Conservation (phyloP, 2,888 invertebrate genomes). For the Ichneumoninae sp. region DNA sequence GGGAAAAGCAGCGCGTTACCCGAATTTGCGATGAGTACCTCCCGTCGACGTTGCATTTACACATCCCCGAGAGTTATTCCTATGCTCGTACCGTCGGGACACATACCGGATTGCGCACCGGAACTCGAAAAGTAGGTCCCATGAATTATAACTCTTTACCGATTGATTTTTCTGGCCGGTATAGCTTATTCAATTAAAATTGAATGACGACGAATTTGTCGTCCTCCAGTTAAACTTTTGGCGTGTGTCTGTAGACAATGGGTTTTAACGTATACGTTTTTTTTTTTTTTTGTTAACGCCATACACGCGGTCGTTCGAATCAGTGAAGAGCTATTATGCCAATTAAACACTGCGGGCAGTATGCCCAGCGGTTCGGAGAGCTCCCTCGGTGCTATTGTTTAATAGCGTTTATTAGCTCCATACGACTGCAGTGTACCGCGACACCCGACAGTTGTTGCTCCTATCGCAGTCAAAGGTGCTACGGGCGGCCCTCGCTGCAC, state of each 20-base stretch:
- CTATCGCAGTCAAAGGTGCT: constrained; percentile 63
- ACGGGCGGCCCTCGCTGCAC: constrained; percentile 16
- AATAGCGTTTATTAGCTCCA: constrained; percentile 61
- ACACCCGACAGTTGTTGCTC: constrained; percentile 59
- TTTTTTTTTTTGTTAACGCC: constrained; percentile 2
- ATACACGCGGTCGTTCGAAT: constrained; percentile 23
- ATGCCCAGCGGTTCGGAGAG: constrained; percentile 17
- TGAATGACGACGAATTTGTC: background rate
- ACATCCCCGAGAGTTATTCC: constrained; percentile 13
- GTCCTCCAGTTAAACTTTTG: background rate
- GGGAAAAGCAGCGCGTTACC: constrained; percentile 54
- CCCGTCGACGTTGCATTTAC: constrained; percentile 38
- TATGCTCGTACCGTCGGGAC: background rate
- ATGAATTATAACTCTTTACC: constrained; percentile 9
- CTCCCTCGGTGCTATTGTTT: constrained; percentile 59
- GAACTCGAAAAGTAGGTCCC: background rate
- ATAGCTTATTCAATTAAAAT: background rate
- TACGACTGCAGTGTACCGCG: constrained; percentile 44
- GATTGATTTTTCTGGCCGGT: background rate
- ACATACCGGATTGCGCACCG: background rate
- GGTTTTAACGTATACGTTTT: background rate
- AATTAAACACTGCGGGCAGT: constrained; percentile 48
- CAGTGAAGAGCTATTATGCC: constrained; percentile 35
- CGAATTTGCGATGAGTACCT: constrained; percentile 59
- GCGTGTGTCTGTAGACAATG: background rate